phyloP scores from a whole-genome alignment of 2,888 invertebrate species.

The Drosophila bunnanda region DNA sequence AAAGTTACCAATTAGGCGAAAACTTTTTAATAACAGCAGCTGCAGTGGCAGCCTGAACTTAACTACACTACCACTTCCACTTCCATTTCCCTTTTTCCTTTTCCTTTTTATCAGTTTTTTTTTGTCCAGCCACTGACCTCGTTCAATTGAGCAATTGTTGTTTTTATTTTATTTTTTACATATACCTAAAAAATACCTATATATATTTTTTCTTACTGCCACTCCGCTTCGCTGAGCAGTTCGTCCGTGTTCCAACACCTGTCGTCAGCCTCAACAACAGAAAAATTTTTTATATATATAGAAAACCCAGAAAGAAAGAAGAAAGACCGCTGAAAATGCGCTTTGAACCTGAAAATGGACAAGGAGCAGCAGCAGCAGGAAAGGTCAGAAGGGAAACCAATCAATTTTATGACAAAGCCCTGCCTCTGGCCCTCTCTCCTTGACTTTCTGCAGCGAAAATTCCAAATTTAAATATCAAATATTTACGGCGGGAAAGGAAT shows the following conservation, averaged over 20 bases:
- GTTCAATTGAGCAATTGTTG: slow-evolving; percentile 52
- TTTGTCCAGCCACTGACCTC: slow-evolving; percentile 51
- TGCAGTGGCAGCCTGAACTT: slow-evolving; percentile 46
- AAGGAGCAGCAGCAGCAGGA: slow-evolving; percentile 2
- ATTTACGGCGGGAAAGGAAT: slow-evolving; percentile 35
- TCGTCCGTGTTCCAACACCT: slow-evolving; percentile 41
- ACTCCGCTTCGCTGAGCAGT: slow-evolving; percentile 32
- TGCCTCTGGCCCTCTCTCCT: neutral
- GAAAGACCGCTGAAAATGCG: slow-evolving; percentile 39
- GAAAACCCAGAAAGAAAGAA: neutral
- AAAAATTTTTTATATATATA: neutral
- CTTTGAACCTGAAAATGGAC: slow-evolving; percentile 59
- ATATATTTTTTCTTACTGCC: slow-evolving; percentile 4
- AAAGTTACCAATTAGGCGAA: slow-evolving; percentile 72
- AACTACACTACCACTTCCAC: slow-evolving; percentile 38
- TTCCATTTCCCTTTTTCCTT: slow-evolving; percentile 15
- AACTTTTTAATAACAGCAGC: slow-evolving; percentile 63
- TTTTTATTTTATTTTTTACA: slow-evolving; percentile 32
- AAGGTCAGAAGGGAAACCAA: slow-evolving; percentile 58
- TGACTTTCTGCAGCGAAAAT: slow-evolving; percentile 21
- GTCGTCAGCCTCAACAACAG: slow-evolving; percentile 20
- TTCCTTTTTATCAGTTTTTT: slow-evolving; percentile 3
- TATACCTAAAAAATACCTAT: slow-evolving; percentile 3
- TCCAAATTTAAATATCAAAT: slow-evolving; percentile 54
- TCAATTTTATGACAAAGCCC: slow-evolving; percentile 70